Conservation (phyloP, 2,113 vertebrate species). For the Toxotes chatareus region DNA sequence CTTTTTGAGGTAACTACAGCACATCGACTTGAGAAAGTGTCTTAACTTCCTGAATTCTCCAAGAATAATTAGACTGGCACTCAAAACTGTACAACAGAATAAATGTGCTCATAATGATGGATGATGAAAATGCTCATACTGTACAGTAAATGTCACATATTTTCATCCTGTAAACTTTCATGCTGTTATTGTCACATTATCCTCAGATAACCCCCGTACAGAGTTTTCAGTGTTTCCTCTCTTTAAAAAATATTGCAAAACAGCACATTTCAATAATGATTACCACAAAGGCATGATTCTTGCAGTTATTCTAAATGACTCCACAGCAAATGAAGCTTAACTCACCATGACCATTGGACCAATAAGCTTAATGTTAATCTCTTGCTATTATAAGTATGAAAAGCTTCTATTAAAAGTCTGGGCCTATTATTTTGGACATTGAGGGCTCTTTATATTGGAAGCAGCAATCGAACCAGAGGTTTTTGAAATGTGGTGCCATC, state of each 20-base stretch:
- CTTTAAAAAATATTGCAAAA: slow-evolving; percentile 47
- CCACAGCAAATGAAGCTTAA: slow-evolving; percentile 68
- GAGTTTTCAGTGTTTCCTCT: slow-evolving; percentile 22
- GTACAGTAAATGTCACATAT: neutral
- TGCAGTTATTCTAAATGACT: slow-evolving; percentile 63
- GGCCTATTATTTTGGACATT: slow-evolving; percentile 49
- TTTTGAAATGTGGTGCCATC: slow-evolving; percentile 14
- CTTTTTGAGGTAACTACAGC: neutral
- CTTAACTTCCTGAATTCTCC: neutral
- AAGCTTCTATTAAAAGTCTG: slow-evolving; percentile 55
- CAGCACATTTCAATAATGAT: slow-evolving; percentile 65
- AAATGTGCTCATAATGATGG: neutral
- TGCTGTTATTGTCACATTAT: slow-evolving; percentile 30
- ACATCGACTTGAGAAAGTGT: neutral
- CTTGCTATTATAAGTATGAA: slow-evolving; percentile 57
- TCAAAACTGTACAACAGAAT: neutral
- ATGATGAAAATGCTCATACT: neutral
- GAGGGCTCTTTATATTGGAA: slow-evolving; percentile 28
- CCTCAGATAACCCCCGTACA: slow-evolving; percentile 19
- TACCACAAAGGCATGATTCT: slow-evolving; percentile 49
- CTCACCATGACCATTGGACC: slow-evolving; percentile 58
- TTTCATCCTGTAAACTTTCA: neutral
- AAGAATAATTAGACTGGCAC: neutral
- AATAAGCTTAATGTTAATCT: slow-evolving; percentile 65
- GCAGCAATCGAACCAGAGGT: slow-evolving; percentile 17